Percentiles rank a stretch among this genome's conserved stretches.
Evolutionary conservation across 2,888 invertebrate species (phyloP).

Genomic region (Melinaea menophilus): DNA sequence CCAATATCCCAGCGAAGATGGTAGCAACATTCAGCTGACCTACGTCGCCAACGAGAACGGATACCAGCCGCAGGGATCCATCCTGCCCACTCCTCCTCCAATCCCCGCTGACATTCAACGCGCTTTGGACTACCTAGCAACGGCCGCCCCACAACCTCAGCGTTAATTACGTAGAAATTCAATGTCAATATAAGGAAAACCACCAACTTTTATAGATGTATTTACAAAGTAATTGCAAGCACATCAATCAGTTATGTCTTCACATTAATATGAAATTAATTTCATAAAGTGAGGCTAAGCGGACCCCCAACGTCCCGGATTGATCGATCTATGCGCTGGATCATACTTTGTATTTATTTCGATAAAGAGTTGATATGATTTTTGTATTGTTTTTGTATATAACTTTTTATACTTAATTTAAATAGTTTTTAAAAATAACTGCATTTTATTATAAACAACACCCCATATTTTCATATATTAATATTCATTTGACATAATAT

Average conservation of each 20-base stretch:
- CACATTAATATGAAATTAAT: neutral
- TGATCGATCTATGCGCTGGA: neutral
- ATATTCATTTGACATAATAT: too few relatives aligned
- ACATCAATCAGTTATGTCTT: neutral
- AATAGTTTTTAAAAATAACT: constrained; percentile 11
- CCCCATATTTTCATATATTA: neutral
- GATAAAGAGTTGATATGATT: constrained; percentile 4
- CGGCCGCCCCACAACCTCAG: constrained; percentile 75
- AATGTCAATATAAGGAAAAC: neutral
- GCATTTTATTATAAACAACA: constrained; percentile 9
- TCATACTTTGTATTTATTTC: neutral
- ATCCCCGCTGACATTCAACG: constrained; percentile 83
- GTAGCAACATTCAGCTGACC: constrained; percentile 75
- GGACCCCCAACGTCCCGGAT: neutral
- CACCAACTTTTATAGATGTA: too few relatives aligned
- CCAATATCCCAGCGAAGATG: constrained; percentile 81
- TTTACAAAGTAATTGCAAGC: neutral
- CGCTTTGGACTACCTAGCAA: constrained; percentile 81
- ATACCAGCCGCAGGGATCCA: constrained; percentile 80
- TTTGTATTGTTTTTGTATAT: constrained; percentile 16
- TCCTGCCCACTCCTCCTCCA: constrained; percentile 82
- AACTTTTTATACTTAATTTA: constrained; percentile 18
- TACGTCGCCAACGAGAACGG: constrained; percentile 85
- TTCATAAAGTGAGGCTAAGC: neutral
- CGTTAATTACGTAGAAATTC: constrained; percentile 14